Base-by-base conservation (phyloP, 1,140 invertebrate genomes). In the Musca vetustissima region DNA sequence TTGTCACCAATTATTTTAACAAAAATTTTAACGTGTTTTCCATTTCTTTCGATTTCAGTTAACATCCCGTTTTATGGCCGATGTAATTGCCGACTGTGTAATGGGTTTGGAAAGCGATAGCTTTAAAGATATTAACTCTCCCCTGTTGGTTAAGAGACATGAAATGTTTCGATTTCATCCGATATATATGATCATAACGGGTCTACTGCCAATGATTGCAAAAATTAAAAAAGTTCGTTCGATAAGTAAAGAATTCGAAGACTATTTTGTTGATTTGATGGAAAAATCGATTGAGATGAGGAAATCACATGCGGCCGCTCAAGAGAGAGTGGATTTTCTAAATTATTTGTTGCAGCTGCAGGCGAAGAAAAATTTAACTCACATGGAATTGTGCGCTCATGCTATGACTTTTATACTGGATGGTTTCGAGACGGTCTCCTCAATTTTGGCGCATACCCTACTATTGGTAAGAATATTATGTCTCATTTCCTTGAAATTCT, bases 31-130 rank as follows among this genome's bases (percentile, higher is more conserved):
- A n/a, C n/a, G n/a, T 28, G 28, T 28, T 8, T 28, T 28, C n/a
- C 8, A 28, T 8, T 28, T 28, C 28, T 28, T 28, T 47, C 22
- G 61, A 21, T 1, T 24, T 17, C 22, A 80, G 78, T 57, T 82
- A 50, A 80, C 78, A 32, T 68, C 76, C 0, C 76, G 80, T 57
- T 87, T 80, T 57, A 86, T 85, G 0, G 75, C 81, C 0, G 85
- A 87, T 68, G 80, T 85, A 14, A 83, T 86, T 3, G 83, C 85
- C 0, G 83, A 80, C 65, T 83, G 82, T 9, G 85, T 83, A 0
- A 78, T 87, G 67, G 85, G 84, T 0, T 69, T 87, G 1, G 74
- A 83, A 9, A 83, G 79, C 0, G 74, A 79, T 47, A 79, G 77
- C 76, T 85, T 78, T 66, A 25, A 67, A 7, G 73, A 74, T 0